Base-by-base conservation (phyloP, 2,797 vertebrate species). In the Amblyopsis hoosieri region DNA sequence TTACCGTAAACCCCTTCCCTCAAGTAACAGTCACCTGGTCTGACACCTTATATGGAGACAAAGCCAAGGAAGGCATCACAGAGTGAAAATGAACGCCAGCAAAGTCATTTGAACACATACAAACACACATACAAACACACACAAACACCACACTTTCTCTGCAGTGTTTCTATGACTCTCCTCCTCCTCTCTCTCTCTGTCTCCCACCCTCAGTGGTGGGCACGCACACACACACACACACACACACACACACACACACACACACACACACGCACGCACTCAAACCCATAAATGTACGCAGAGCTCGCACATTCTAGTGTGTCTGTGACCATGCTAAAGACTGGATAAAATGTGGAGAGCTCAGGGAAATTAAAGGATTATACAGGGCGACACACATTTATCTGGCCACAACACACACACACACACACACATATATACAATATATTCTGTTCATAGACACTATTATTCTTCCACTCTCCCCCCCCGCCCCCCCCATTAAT, bases 291-390 rank as follows among this genome's bases (percentile, higher is more conserved):
- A 5, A 14, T 6, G 17, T 17, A 19, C 57, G 19, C 15, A 57
- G 14, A n/a, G 37, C 45, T 47, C 45, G 19, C 8, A 9, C 12
- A 29, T 49, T 48, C 46, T 6, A 37, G 45, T 52, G 15, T 78
- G 69, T 63, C 48, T 76, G 17, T 29, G 47, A 66, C 50, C 76
- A 31, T 57, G 71, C 60, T 58, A 71, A 66, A 75, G 68, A 67
- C 51, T 69, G 60, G 58, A 76, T 78, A 60, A 80, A 72, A 77
- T 59, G 65, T 53, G 60, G 59, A 63, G 51, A 9, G 31, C 66
- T 74, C 56, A 71, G 69, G 70, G 74, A 82, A 82, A 80, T 80
- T 72, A 71, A 66, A 79, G 76, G 73, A 69, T 72, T 79, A 71
- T 65, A 66, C 23, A 2, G 72, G 57, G 12, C 66, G 61, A 71